Base-by-base conservation (phyloP, 2,797 vertebrate genomes). In the Premnoplex brunnescens region DNA sequence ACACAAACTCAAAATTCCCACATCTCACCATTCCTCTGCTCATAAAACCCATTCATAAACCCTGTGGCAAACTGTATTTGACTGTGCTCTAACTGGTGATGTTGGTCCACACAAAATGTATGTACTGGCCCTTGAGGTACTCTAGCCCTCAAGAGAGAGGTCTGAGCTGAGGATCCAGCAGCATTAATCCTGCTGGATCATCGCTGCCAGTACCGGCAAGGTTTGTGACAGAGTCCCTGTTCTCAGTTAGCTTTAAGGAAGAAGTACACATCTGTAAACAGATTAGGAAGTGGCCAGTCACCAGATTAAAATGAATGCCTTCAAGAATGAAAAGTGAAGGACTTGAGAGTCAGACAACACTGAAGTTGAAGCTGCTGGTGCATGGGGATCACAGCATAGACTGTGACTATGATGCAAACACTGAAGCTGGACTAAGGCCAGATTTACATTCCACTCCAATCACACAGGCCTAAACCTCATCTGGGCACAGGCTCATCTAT, bases 361-460 rank as follows among this genome's bases (percentile, higher is more conserved):
- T 22, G 23, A 63, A 60, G 34, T 67, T 85, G 78, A 17, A 78
- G 51, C 52, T 89, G 68, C 81, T 71, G 62, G 60, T 46, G 54
- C 43, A 32, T 7, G 56, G 36, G 55, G 51, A 76, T 75, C 51
- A 19, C 51, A 85, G 69, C 28, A 68, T 4, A 86, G 64, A 24
- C 82, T 76, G 49, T 22, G 85, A 74, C 62, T 85, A 27, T 6
- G 16, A 73, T 22, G 67, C 83, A 87, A 84, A 26, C 74, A 52
- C 73, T 91, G 3, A 79, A 55, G 22, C 2, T 76, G 80, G 93
- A 63, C 34, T 43, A 44, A 46, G 9, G 74, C 94, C 93, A 94
- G 79, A 83, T 76, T 92, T 89, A 85, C 86, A 91, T 95, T 95
- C 84, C 60, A 82, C 37, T 94, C 37, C 60, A 43, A 52, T 71